Percentiles rank a stretch among this genome's conserved stretches.
Evolutionary conservation across 1,140 invertebrate species (phyloP).

Genomic region (Pomacea maculata): DNA sequence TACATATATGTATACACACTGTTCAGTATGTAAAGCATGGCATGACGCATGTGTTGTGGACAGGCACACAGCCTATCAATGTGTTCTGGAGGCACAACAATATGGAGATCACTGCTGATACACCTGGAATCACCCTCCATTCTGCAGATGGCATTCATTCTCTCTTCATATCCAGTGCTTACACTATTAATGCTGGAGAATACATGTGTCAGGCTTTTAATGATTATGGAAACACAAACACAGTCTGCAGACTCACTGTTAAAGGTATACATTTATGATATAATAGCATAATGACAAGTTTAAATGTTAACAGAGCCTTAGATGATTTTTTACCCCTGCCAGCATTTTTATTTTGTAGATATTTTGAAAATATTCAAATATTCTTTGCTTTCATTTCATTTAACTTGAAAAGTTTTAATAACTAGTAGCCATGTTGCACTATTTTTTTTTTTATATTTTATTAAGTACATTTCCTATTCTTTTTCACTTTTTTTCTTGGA

Average conservation of each 20-base stretch:
- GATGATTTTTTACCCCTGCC: background rate
- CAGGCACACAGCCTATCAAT: slow-evolving; percentile 71
- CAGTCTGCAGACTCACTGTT: slow-evolving; percentile 55
- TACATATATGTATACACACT: background rate
- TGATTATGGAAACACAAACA: slow-evolving; percentile 85
- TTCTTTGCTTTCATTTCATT: background rate
- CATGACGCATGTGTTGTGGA: slow-evolving; percentile 27
- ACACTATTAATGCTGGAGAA: slow-evolving; percentile 91
- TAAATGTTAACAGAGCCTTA: background rate
- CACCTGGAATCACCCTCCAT: slow-evolving; percentile 41
- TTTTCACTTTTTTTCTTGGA: background rate
- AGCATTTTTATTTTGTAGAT: background rate
- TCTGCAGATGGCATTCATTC: slow-evolving; percentile 85
- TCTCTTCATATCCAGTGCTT: slow-evolving; percentile 90
- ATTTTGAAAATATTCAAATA: background rate
- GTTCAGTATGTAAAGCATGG: background rate
- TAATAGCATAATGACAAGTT: background rate
- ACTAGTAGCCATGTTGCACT: background rate
- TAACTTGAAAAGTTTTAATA: background rate
- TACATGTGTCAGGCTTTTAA: slow-evolving; percentile 98
- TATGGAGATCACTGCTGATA: slow-evolving; percentile 46
- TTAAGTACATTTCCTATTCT: background rate
- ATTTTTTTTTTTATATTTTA: background rate
- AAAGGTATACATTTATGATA: slow-evolving; percentile 34
- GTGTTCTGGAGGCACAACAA: slow-evolving; percentile 61